Base-by-base conservation (phyloP, 1,140 invertebrate species). In the Penaeus indicus region DNA sequence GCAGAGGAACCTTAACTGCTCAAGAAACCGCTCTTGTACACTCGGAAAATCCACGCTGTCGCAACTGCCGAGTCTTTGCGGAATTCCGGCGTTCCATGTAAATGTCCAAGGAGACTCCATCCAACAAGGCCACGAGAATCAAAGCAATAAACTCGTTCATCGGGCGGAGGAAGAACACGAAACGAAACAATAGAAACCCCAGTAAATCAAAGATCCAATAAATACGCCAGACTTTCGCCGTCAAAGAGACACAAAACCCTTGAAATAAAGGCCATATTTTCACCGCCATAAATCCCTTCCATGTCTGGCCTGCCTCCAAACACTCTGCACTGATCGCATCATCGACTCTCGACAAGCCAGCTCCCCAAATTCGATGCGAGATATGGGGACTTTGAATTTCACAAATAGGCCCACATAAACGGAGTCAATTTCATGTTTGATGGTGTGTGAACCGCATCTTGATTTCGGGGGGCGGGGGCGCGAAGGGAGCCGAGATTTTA, bases 341-440 rank as follows among this genome's bases (percentile, higher is more conserved):
- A 27, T 38, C 69, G 42, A 42, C n/a, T 61, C 69, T 27, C 25
- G 25, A 47, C 62, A 42, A 47, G 8, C 72, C n/a, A 54, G 25
- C 69, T 77, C n/a, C 84, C 69, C 75, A 79, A 79, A 78, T 86
- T 60, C 72, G 75, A 79, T 86, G 60, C 61, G 60, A 18, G 32
- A 13, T 21, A 19, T 19, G 75, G 72, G 61, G 54, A 86, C 75
- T 79, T 79, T 79, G 25, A 61, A 86, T 63, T 86, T 64, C 61
- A 38, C 47, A 75, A 79, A 86, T 32, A 79, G 84, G 75, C 25
- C 84, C 67, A 84, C 80, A 88, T 88, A 88, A 88, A 88, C 86
- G 86, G 86, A 88, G 86, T 88, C 86, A 88, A 83, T 88, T 88
- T 88, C 60, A 77, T 62, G 86, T 84, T 84, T 88, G 86, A 84